phyloP scores from a whole-genome alignment of 2,797 vertebrate genomes.

The Cyprinodon diabolis region DNA sequence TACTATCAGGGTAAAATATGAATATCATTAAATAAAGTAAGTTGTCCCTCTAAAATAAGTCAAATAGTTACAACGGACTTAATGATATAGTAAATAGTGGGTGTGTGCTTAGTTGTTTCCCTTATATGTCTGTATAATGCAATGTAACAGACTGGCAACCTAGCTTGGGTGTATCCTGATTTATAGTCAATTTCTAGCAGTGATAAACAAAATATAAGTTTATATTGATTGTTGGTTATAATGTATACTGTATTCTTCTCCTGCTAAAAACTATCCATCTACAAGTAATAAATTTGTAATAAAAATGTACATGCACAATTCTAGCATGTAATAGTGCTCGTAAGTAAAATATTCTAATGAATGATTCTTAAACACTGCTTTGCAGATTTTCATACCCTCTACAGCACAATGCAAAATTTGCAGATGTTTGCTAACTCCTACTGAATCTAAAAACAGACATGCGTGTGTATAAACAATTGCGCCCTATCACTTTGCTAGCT shows the following conservation, averaged over 20 bases:
- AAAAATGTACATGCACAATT: not conserved
- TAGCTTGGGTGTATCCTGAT: too few relatives aligned
- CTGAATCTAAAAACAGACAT: conserved; percentile 17
- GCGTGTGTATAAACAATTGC: conserved; percentile 21
- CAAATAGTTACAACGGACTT: too few relatives aligned
- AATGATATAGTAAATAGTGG: too few relatives aligned
- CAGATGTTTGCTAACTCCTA: conserved; percentile 38
- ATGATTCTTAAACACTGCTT: conserved; percentile 1
- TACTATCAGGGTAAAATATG: too few relatives aligned
- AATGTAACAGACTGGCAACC: too few relatives aligned
- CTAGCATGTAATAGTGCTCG: not conserved
- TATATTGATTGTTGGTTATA: too few relatives aligned
- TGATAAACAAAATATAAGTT: too few relatives aligned
- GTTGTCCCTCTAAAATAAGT: too few relatives aligned
- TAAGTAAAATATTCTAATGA: conserved; percentile 25
- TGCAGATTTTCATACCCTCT: conserved; percentile 22
- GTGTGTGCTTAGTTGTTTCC: too few relatives aligned
- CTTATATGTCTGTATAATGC: too few relatives aligned
- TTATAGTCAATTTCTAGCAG: too few relatives aligned
- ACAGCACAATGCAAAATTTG: conserved; percentile 27
- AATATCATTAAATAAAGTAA: too few relatives aligned
- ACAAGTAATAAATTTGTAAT: not conserved
- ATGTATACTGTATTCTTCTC: not conserved
- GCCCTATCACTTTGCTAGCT: conserved; percentile 47
- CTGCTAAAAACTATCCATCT: not conserved